These are phyloP conservation scores for Danio rerio DNA, from an alignment of 2,113 vertebrate species.

Conservation along the genomic window GRCz12tu NC_133192.1:40859001-40859500, in stretches of 20 bases:
- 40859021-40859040: background rate
- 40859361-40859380: no score
- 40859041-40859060: background rate
- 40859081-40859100: background rate
- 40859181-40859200: no score
- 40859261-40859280: no score
- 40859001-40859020: background rate
- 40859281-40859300: background rate
- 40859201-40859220: background rate
- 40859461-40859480: no score
- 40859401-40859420: no score
- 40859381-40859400: no score
- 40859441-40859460: no score
- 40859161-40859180: background rate
- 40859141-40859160: background rate
- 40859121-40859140: background rate
- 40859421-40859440: no score
- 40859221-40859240: background rate
- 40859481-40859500: no score
- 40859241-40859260: background rate
- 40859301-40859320: background rate
- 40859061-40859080: background rate
- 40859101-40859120: background rate
- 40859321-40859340: background rate
- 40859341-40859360: no score